Base-by-base conservation (phyloP, 1,140 invertebrate genomes). In the Sycophila sp. region DNA sequence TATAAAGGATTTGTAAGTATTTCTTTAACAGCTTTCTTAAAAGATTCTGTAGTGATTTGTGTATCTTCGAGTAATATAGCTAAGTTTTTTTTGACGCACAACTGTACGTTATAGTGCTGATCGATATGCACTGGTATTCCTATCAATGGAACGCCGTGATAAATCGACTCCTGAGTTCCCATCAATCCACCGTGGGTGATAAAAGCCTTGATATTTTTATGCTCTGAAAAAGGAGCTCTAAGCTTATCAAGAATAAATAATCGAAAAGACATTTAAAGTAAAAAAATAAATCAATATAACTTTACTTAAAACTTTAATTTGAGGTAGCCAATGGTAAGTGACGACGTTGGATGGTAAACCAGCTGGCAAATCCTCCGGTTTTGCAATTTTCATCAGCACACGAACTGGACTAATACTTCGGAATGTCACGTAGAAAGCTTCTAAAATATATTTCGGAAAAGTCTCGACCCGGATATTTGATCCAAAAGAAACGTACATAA, bases 401-500 rank as follows among this genome's bases (percentile, higher is more conserved):
- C 78, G 86, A 34, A 77, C 38, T 17, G 76, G 77, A 36, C 74
- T 76, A 47, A 80, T 70, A 47, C 74, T 80, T 64, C 75, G 71
- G 51, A 78, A 83, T 2, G 73, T 76, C 17, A 70, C 66, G 51
- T 79, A 79, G 58, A 81, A 77, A 10, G 68, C 72, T 0, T 71
- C 40, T 24, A 78, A 64, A 2, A 55, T 78, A 60, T 72, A 22
- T 51, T 78, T 75, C 55, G 78, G 71, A 76, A 85, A 58, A 79
- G 87, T 79, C 89, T 90, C 88, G 83, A 91, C 86, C 88, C 90
- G 89, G 83, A 90, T 82, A 79, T 90, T 88, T 7, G 92, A 91
- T n/a, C 93, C 93, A 77, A 94, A 89, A 74, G 90, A 91, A 67
- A 94, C 90, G 69, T n/a, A n/a, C n/a, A n/a, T n/a, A n/a, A n/a